Base-by-base conservation (phyloP, 2,113 vertebrate genomes). In the Melanerpes aurifrons region DNA sequence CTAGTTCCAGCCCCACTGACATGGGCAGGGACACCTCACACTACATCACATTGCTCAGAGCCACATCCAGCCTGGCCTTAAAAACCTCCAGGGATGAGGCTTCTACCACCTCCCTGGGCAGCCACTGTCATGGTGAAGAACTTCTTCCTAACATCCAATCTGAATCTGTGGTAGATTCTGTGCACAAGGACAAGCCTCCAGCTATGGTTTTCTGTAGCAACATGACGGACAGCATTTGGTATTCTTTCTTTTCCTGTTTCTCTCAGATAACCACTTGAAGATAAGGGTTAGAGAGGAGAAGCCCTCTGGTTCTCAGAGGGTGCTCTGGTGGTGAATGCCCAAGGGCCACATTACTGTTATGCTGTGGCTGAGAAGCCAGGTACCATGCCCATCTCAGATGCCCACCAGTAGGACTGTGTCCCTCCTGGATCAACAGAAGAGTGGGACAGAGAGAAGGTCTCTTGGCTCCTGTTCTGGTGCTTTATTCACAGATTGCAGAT, bases 301-400 rank as follows among this genome's bases (percentile, higher is more conserved):
- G 28, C 19, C 56, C 9, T 13, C 13, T 24, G 4, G 18, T 18
- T 50, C 75, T 62, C 63, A 75, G 31, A 26, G 35, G 35, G 31
- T 32, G 43, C 1, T 29, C 6, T 45, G 48, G 8, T 29, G 50
- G 12, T 40, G 28, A 45, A 22, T 32, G 29, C 48, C 56, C 2
- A 2, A 56, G 32, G 9, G 13, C 13, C 20, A 7, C 9, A 3
- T 40, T 24, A 1, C 12, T 15, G 18, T 5, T 18, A 13, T n/a
- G 19, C 50, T 45, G 29, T 56, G 70, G 3, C 64, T 56, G 63
- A 43, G 64, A 66, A 70, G 35, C 74, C 24, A 12, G 5, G 13
- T 32, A 17, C 31, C 37, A 6, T 79, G 56, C 31, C 21, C 13
- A 4, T 13, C 7, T 35, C 20, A n/a, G 26, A 9, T 54, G 75